These are phyloP conservation scores for Strix aluco DNA, from an alignment of 2,113 vertebrate species.

Conservation along the genomic window DNA sequence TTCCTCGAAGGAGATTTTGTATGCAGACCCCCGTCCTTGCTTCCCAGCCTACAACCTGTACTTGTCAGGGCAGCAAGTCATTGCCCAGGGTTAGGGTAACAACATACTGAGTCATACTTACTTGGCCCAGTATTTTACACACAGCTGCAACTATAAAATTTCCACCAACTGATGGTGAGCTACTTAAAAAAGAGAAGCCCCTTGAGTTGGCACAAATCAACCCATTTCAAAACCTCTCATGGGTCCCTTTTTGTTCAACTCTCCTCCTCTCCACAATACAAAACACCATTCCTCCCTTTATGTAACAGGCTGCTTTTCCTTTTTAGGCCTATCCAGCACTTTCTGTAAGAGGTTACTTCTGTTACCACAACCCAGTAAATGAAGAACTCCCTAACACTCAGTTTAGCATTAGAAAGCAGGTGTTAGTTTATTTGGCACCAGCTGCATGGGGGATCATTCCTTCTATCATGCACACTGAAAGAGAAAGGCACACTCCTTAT, in stretches of 20 bases:
- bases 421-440: too few relatives aligned
- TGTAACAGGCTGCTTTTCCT: neutral
- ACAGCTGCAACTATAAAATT: neutral
- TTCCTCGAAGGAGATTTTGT: neutral
- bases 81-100: neutral
- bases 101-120: neutral
- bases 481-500: too few relatives aligned
- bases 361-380: too few relatives aligned
- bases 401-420: too few relatives aligned
- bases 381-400: too few relatives aligned
- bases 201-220: neutral
- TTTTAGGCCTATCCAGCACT: neutral
- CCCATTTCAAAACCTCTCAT: neutral
- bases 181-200: neutral
- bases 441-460: too few relatives aligned
- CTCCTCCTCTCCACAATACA: neutral
- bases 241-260: neutral
- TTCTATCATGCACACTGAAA: too few relatives aligned
- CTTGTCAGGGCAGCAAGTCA: neutral
- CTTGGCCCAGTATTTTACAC: neutral
- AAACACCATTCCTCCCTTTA: neutral
- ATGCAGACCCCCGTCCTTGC: neutral
- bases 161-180: neutral
- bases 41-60: neutral
- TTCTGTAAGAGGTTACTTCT: neutral